Evolutionary conservation across 2,888 invertebrate genomes (phyloP).

Genomic region (Eupithecia pulchellata): DNA sequence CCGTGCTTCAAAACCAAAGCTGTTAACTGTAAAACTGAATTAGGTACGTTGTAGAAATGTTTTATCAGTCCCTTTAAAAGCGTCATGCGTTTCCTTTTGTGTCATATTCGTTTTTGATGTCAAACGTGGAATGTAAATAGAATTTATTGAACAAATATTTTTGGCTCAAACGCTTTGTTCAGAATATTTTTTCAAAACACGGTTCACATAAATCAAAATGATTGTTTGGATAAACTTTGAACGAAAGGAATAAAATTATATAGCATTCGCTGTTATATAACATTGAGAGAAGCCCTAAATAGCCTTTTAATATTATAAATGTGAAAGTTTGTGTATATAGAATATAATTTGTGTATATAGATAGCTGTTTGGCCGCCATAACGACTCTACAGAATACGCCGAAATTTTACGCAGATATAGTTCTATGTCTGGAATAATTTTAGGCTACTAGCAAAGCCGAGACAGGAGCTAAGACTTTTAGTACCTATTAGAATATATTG

Average conservation of each 20-base stretch:
- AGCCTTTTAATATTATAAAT: not conserved
- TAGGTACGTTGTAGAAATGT: not conserved
- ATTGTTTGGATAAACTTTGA: not conserved
- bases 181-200: not conserved
- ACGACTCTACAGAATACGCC: not conserved
- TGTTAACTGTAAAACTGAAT: constrained; percentile 4
- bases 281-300: not conserved
- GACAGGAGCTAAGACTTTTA: no score
- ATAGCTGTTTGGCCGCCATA: not conserved
- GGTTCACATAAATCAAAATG: not conserved
- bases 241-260: not conserved
- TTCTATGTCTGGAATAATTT: not conserved
- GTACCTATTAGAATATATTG: no score
- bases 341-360: no score
- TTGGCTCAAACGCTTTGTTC: not conserved
- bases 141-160: not conserved
- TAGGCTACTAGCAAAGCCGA: not conserved
- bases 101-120: not conserved
- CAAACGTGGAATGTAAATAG: not conserved
- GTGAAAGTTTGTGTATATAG: no score
- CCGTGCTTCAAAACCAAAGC: not conserved
- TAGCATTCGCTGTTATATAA: not conserved
- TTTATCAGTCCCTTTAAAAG: not conserved
- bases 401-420: not conserved
- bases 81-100: not conserved